Conservation (phyloP, 2,797 vertebrate species). For the Etheostoma nigrum region DNA sequence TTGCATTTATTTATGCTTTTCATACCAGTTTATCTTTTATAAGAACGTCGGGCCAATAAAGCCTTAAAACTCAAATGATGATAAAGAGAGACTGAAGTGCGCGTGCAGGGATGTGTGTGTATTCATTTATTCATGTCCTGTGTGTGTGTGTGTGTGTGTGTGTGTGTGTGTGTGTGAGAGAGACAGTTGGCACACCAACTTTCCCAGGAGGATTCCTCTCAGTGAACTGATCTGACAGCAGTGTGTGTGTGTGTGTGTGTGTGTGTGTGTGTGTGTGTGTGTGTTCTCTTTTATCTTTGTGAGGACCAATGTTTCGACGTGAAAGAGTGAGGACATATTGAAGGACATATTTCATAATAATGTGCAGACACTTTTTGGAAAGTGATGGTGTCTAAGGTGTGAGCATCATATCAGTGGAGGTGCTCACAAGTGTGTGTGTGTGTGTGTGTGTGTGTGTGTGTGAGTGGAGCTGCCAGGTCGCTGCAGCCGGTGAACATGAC, state of each 20-base stretch:
- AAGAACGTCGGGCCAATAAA: not conserved
- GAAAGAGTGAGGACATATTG: not conserved
- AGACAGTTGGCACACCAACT: constrained; percentile 15
- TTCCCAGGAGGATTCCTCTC: constrained; percentile 27
- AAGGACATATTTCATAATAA: not conserved
- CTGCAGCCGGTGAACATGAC: constrained; percentile 22
- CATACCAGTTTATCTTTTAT: not conserved
- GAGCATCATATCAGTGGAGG: not conserved
- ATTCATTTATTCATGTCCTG: constrained; percentile 28
- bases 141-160: too few relatives aligned
- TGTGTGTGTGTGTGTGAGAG: not conserved
- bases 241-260: constrained; percentile 20
- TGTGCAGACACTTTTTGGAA: too few relatives aligned
- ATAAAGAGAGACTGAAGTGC: constrained; percentile 24
- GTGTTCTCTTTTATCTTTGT: constrained; percentile 1
- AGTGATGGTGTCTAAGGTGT: not conserved
- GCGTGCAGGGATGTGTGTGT: constrained; percentile 6
- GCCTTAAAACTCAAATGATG: constrained; percentile 25
- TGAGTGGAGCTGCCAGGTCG: constrained; percentile 28
- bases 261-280: constrained; percentile 16
- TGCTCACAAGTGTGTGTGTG: constrained; percentile 8
- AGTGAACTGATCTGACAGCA: constrained; percentile 25
- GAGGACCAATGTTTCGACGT: not conserved
- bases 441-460: constrained; percentile 9
- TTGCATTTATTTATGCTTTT: not conserved